Conservation (phyloP, 2,113 vertebrate genomes). For the Tragulus kanchil region DNA sequence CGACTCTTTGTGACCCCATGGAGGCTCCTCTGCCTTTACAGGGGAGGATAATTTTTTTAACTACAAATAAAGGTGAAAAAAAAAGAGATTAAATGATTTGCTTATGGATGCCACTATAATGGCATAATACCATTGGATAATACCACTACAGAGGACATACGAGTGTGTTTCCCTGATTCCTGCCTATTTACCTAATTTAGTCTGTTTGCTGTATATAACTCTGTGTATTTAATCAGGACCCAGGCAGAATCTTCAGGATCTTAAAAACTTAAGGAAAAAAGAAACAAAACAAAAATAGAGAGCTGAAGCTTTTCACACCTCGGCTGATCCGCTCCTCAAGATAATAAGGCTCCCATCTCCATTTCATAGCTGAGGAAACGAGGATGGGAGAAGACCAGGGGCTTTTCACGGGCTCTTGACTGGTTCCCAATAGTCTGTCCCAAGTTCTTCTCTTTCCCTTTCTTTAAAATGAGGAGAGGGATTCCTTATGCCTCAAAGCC, state of each 20-base stretch:
- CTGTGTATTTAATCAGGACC: background rate
- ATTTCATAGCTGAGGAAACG: background rate
- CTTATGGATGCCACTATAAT: background rate
- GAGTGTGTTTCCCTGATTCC: background rate
- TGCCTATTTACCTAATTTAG: background rate
- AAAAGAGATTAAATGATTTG: background rate
- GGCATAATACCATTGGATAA: background rate
- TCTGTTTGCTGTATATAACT: background rate
- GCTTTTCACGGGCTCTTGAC: background rate
- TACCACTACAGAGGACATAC: background rate
- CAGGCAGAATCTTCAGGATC: background rate
- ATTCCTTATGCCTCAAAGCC: background rate
- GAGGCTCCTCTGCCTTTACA: background rate
- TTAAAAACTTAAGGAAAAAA: background rate
- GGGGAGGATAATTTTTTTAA: background rate
- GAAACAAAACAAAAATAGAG: background rate
- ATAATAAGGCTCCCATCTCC: accelerated
- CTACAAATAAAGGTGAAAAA: background rate
- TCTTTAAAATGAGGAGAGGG: background rate
- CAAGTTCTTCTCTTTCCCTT: background rate
- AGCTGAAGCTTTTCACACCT: background rate
- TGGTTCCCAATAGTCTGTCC: background rate
- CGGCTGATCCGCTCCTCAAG: background rate
- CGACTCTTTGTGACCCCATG: background rate
- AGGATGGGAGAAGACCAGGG: background rate